Evolutionary conservation across 2,888 invertebrate genomes (phyloP).

Genomic region (Callyntrura guangdongensis): DNA sequence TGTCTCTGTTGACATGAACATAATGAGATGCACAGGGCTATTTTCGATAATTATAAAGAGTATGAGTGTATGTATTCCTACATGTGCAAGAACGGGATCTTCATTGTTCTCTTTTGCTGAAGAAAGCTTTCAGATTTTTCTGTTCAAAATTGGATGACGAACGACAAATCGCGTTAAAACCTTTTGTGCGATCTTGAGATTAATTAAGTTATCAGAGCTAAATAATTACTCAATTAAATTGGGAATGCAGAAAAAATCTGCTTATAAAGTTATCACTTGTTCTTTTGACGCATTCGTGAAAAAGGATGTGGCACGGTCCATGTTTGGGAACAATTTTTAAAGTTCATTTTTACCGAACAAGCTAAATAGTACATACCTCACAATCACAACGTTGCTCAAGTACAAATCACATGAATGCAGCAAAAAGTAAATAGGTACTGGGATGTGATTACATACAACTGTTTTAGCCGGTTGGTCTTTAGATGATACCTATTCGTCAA

Average conservation of each 20-base stretch:
- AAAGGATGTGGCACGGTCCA: slow-evolving; percentile 46
- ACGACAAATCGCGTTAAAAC: slow-evolving; percentile 59
- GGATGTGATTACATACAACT: background rate
- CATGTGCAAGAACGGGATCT: slow-evolving; percentile 68
- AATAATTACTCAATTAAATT: slow-evolving; percentile 75
- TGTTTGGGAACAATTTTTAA: slow-evolving; percentile 62
- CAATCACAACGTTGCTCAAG: background rate
- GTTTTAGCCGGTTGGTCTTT: background rate
- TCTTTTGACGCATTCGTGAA: slow-evolving; percentile 32
- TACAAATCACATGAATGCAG: background rate
- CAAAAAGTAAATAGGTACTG: background rate
- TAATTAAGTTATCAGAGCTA: slow-evolving; percentile 76
- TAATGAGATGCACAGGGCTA: slow-evolving; percentile 51
- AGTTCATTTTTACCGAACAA: background rate
- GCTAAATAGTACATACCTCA: background rate
- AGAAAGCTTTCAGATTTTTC: slow-evolving; percentile 29
- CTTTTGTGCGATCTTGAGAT: slow-evolving; percentile 52
- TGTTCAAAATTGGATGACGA: slow-evolving; percentile 45
- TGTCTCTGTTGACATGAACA: slow-evolving; percentile 51
- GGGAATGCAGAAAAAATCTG: slow-evolving; percentile 45
- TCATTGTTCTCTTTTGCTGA: slow-evolving; percentile 65
- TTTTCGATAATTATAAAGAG: slow-evolving; percentile 66
- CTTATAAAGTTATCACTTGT: background rate
- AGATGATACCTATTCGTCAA: background rate
- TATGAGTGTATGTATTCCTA: slow-evolving; percentile 33